A percentile compares a stretch with the other conserved stretches of the same genome.
Evolutionary conservation across 2,113 vertebrate genomes (phyloP).

Genomic region (Heptranchias perlo): DNA sequence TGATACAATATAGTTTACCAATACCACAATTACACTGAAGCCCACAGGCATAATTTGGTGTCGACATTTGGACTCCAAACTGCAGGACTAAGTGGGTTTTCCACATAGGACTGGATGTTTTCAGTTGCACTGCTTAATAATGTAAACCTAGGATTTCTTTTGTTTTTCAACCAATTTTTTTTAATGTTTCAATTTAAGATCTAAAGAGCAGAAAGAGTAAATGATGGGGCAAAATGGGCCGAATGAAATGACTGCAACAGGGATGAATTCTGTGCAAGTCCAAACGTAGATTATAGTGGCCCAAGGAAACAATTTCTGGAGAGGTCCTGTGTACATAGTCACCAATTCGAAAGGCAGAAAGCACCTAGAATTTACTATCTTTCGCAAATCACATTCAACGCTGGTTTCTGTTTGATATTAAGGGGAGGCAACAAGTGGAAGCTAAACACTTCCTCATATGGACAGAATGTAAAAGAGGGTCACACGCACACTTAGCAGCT

Average conservation of each 20-base stretch:
- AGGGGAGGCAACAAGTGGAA: not conserved
- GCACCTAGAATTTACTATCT: not conserved
- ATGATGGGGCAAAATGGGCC: not conserved
- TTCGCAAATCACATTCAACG: not conserved
- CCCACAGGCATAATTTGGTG: not conserved
- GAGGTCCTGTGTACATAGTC: not conserved
- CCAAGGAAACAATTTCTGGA: not conserved
- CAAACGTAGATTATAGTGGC: not conserved
- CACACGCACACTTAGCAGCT: not conserved
- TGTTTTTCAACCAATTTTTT: too few relatives aligned
- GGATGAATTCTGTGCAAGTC: not conserved
- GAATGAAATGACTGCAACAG: not conserved
- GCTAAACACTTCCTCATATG: not conserved
- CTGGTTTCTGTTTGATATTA: not conserved
- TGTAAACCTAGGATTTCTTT: not conserved
- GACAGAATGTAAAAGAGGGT: not conserved
- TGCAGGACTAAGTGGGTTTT: not conserved
- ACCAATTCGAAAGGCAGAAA: not conserved
- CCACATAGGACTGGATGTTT: not conserved
- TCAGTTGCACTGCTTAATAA: not conserved
- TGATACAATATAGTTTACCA: slow-evolving; percentile 25
- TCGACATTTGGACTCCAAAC: slow-evolving; percentile 6
- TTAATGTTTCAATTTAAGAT: too few relatives aligned
- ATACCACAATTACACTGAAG: slow-evolving; percentile 3
- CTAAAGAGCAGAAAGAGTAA: not conserved